Evolutionary conservation across 2,888 invertebrate genomes (phyloP), one percentile per base, ranked within the genome.

Genomic region (Thera obeliscata): DNA sequence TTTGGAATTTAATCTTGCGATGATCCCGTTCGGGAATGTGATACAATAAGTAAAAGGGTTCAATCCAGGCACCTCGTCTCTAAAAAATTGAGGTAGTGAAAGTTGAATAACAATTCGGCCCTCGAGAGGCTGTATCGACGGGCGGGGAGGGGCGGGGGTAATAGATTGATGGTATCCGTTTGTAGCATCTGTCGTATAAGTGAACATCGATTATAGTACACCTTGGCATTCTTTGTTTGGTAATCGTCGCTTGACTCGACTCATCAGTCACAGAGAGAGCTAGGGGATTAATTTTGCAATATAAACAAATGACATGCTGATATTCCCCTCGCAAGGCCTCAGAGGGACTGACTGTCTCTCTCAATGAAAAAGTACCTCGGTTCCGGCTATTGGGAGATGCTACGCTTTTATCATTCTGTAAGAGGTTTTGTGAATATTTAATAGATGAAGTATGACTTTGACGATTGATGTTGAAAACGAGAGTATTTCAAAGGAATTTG

Each of bases 1-100:
- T 46, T 9, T 83, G 83, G 87, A 87, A 89, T 88, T 89, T 85
- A 89, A 89, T 91, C 88, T 88, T 78, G 84, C 81, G 83, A 81
- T 83, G 83, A 86, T 80, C 86, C 52, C 83, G 85, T 90, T 90
- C 89, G 87, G 81, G 81, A 85, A 86, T 85, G 87, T 88, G 87
- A 88, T 87, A 90, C 90, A 91, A 91, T 90, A 89, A 91, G 88
- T 86, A 84, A 89, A 92, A 91, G 91, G 91, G 91, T 91, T 90
- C 43, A 46, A 46, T 46, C 82, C 87, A 89, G 88, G 82, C 87
- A 89, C 86, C 87, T 88, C 84, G 84, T 82, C 82, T 87, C 89
- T 90, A 92, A 93, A 93, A 92, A 93, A 93, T 88, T 92, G 91
- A 91, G 89, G 92, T 91, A 92, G 91, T 93, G 92, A 91, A 89